These are phyloP conservation scores for Oppia nitens DNA, from an alignment of 1,140 invertebrate genomes.

Conservation along the genomic window DNA sequence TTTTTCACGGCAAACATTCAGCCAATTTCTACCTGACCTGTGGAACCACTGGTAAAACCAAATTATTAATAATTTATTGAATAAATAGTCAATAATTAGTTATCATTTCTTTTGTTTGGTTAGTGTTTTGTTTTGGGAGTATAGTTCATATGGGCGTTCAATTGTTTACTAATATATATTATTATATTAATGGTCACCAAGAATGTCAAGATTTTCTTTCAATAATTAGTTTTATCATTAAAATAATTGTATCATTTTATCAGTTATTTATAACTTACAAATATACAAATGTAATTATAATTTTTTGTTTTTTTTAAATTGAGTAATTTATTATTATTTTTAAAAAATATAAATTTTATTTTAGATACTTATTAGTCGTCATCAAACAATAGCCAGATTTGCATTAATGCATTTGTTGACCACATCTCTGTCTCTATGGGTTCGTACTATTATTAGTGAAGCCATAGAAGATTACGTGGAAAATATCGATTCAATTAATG, in stretches of 20 bases:
- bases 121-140: slow-evolving; percentile 42
- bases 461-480: slow-evolving; percentile 34
- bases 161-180: slow-evolving; percentile 42
- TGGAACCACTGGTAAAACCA: too few relatives aligned
- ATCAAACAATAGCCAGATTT: slow-evolving; percentile 40
- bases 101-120: too few relatives aligned
- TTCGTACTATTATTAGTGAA: slow-evolving; percentile 49
- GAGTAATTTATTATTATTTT: neutral
- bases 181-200: slow-evolving; percentile 31
- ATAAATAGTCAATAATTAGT: too few relatives aligned
- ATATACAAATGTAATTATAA: slow-evolving; percentile 41
- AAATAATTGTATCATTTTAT: slow-evolving; percentile 47
- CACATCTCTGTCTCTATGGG: slow-evolving; percentile 51
- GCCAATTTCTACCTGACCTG: too few relatives aligned
- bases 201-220: slow-evolving; percentile 30
- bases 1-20: too few relatives aligned
- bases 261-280: slow-evolving; percentile 56
- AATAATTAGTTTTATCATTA: slow-evolving; percentile 41
- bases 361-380: slow-evolving; percentile 36
- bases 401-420: slow-evolving; percentile 54
- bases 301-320: neutral
- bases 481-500: neutral
- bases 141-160: slow-evolving; percentile 48
- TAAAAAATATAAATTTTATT: neutral
- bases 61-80: too few relatives aligned